Base-by-base conservation (phyloP, 1,140 invertebrate species). In the Listronotus oregonensis region DNA sequence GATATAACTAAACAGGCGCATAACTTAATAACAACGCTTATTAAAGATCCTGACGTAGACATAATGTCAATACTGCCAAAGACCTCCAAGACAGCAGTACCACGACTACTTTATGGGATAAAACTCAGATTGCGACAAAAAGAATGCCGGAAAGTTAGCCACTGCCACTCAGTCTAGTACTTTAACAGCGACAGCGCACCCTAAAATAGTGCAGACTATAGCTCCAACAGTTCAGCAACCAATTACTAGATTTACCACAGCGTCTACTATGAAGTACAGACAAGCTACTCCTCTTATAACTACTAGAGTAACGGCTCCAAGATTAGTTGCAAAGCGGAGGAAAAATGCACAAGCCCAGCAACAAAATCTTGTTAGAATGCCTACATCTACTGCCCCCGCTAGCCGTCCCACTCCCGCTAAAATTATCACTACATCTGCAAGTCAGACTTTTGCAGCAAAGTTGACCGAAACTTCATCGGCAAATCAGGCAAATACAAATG, bases 21-120 rank as follows among this genome's bases (percentile, higher is more conserved):
- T 73, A 85, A 85, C 59, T 83, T 97, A 56, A 97, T 97, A 63
- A 85, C 89, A 42, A 85, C 91, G 12, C 83, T 97, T 50, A 93
- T 96, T 64, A 92, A 94, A 79, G 95, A 97, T 82, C 92, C 95
- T 6, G 95, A 98, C 63, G 92, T 92, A 7, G 95, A 98, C 78
- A 89, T 97, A 68, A 79, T 88, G 64, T 90, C 93, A 78, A 88
- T 96, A 80, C 78, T 96, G 71, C 87, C 90, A 67, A 85, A 90
- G 79, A 82, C 84, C 17, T 88, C 87, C 62, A 82, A 85, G 65
- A 78, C 81, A 32, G 69, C 80, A 44, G 83, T 1, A 75, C 80
- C 21, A 74, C 79, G 6, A 80, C 81, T 8, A 81, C 83, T 17
- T 79, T 83, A 18, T 87, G 85, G 84, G 85, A 87, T 66, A 86